Evolutionary conservation across 2,888 invertebrate genomes (phyloP).

Genomic region (Patella pellucida): DNA sequence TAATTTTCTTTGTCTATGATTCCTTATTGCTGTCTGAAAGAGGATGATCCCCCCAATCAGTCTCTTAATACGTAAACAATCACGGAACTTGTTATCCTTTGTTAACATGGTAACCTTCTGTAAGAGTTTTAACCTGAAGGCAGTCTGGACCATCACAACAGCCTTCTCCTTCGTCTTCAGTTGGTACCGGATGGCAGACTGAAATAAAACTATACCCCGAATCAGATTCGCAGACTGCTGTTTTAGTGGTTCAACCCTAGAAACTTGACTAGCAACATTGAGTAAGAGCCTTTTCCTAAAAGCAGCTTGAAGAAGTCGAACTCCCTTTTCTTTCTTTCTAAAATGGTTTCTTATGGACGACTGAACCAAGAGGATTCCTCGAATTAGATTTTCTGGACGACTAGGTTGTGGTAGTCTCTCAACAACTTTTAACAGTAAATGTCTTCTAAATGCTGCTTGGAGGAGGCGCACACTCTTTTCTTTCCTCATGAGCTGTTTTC

Average conservation of each 20-base stretch:
- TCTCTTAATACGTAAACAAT: slow-evolving; percentile 7
- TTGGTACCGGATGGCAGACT: background rate
- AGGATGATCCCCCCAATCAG: slow-evolving; percentile 1
- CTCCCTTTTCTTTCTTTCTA: background rate
- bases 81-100: background rate
- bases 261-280: background rate
- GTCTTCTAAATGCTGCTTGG: background rate
- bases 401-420: background rate
- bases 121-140: background rate
- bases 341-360: background rate
- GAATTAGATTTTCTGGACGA: background rate
- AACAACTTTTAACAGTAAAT: background rate
- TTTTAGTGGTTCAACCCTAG: background rate
- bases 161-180: background rate
- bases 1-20: background rate
- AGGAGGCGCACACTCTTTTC: background rate
- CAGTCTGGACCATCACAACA: background rate
- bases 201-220: background rate
- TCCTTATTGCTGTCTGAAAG: background rate
- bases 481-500: background rate
- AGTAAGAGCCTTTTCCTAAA: background rate
- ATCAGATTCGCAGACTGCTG: background rate
- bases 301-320: background rate
- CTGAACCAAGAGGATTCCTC: background rate
- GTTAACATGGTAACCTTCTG: slow-evolving; percentile 1